Evolutionary conservation across 2,888 invertebrate species (phyloP).

Genomic region (Kuschelorhynchus macadamiae): DNA sequence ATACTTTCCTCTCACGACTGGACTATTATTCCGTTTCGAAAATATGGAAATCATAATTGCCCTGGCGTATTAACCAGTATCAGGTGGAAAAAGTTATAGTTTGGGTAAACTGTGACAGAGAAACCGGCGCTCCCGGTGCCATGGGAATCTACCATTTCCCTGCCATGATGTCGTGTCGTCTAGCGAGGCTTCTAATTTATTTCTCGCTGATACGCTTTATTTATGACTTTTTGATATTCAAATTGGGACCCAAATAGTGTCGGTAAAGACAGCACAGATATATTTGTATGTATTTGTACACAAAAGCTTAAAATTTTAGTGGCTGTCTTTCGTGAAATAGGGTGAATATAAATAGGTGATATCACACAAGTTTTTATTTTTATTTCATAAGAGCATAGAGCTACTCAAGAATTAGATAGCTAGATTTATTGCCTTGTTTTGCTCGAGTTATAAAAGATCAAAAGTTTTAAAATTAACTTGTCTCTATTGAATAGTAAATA

Average conservation of each 20-base stretch:
- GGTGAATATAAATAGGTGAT: neutral
- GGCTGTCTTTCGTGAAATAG: neutral
- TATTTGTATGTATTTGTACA: slow-evolving; percentile 22
- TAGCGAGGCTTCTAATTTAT: slow-evolving; percentile 43
- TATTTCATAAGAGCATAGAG: neutral
- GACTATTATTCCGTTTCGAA: no score
- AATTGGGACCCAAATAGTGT: slow-evolving; percentile 34
- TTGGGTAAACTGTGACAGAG: slow-evolving; percentile 16
- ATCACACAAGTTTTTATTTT: slow-evolving; percentile 2
- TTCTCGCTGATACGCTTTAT: slow-evolving; percentile 46
- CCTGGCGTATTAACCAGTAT: no score
- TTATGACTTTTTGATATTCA: slow-evolving; percentile 47
- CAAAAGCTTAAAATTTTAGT: slow-evolving; percentile 8
- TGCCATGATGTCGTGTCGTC: slow-evolving; percentile 41
- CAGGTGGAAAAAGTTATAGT: slow-evolving; percentile 12
- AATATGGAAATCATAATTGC: no score
- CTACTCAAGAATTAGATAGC: neutral
- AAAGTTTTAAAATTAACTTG: no score
- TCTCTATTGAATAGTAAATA: no score
- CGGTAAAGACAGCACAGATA: slow-evolving; percentile 21
- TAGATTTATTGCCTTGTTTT: neutral
- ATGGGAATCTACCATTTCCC: slow-evolving; percentile 45
- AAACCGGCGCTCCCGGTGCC: slow-evolving; percentile 44
- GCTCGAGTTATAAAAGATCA: neutral
- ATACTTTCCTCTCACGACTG: no score